These are phyloP conservation scores for Myiotriccus ornatus DNA, from an alignment of 2,797 vertebrate species.

Conservation along the genomic window DNA sequence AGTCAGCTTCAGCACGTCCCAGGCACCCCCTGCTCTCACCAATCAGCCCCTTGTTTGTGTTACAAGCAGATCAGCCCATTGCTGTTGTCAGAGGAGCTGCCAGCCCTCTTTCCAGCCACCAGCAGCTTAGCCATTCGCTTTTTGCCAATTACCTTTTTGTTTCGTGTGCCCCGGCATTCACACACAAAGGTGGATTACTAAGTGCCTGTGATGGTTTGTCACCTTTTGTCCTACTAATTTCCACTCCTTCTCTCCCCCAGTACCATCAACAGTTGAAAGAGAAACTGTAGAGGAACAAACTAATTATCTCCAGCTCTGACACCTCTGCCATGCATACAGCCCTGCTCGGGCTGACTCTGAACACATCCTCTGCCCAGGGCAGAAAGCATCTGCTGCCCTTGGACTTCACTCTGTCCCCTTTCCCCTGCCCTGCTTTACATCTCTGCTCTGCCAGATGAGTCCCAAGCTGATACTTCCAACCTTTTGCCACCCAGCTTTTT, in stretches of 20 bases:
- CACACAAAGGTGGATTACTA: background rate
- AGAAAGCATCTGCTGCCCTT: background rate
- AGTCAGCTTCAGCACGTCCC: background rate
- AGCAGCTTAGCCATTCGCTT: accelerated
- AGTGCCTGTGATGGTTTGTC: background rate
- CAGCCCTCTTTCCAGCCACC: background rate
- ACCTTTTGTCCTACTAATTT: background rate
- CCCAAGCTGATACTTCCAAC: background rate
- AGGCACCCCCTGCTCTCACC: background rate
- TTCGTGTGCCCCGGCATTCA: accelerated
- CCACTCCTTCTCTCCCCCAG: background rate
- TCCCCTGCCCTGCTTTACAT: background rate
- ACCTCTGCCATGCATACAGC: background rate
- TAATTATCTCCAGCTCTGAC: background rate
- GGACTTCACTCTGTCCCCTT: background rate
- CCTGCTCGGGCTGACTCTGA: accelerated
- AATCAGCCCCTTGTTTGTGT: background rate
- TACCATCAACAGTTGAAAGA: background rate
- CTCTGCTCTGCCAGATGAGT: constrained; percentile 52
- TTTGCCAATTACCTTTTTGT: background rate
- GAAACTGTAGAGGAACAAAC: background rate
- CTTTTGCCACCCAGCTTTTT: background rate
- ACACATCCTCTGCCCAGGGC: background rate
- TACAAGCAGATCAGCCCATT: accelerated
- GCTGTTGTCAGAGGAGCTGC: background rate